Percentiles rank a stretch among this genome's conserved stretches.
Conservation (phyloP, 2,888 invertebrate species). For the Eilema griseolum region DNA sequence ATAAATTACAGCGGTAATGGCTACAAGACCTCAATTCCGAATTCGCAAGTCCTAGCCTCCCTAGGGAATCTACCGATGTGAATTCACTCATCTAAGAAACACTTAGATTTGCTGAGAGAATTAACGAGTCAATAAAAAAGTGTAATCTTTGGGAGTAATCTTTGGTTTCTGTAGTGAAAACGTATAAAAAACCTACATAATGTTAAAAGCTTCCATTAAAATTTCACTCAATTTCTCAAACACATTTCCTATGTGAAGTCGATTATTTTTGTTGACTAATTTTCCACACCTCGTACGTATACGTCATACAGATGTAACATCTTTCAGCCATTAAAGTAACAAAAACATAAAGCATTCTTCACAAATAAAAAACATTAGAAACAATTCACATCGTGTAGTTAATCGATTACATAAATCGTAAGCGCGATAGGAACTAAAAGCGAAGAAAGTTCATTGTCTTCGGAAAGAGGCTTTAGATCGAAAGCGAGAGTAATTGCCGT, state of each 20-base stretch:
- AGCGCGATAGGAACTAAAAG: conserved; percentile 54
- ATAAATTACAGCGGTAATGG: background rate
- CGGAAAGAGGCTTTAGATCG: conserved; percentile 70
- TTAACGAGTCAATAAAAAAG: background rate
- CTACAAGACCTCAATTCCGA: background rate
- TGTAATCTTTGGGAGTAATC: background rate
- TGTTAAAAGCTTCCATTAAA: background rate
- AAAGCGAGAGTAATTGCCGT: conserved; percentile 79
- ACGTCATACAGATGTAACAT: background rate
- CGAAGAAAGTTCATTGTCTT: conserved; percentile 71
- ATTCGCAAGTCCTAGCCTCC: background rate
- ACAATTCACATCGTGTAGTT: conserved; percentile 31
- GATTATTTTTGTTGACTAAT: background rate
- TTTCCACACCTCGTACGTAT: background rate
- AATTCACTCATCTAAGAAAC: background rate
- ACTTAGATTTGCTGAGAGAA: background rate
- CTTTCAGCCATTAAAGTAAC: background rate
- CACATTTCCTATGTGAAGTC: background rate
- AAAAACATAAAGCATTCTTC: background rate
- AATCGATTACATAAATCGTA: conserved; percentile 38
- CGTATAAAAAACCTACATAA: background rate
- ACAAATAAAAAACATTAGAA: conserved; percentile 15
- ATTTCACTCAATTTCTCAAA: background rate
- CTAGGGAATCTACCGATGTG: background rate
- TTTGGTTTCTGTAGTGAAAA: background rate